Conservation (phyloP, 2,797 vertebrate species). For the Muscicapa striata region DNA sequence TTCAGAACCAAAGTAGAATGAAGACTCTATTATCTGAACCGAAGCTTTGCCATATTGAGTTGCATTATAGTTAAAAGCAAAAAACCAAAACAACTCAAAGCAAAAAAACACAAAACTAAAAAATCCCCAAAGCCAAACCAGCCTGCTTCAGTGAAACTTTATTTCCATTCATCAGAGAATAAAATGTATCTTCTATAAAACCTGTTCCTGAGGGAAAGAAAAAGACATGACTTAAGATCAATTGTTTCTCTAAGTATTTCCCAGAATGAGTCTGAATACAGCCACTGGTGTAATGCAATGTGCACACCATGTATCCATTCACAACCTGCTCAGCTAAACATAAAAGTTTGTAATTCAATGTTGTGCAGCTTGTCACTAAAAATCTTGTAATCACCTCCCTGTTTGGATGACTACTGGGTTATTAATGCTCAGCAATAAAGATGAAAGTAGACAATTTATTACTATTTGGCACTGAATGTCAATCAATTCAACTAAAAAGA, state of each 20-base stretch:
- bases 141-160: background rate
- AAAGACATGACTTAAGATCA: background rate
- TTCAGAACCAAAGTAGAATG: background rate
- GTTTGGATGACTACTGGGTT: slow-evolving; percentile 37
- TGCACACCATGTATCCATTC: background rate
- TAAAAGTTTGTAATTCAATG: background rate
- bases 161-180: background rate
- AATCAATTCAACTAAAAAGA: slow-evolving; percentile 38
- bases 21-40: background rate
- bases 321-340: background rate
- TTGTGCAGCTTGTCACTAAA: background rate
- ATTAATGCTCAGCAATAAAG: slow-evolving; percentile 56
- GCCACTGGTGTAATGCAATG: background rate
- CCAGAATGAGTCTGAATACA: background rate
- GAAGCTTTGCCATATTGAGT: background rate
- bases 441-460: slow-evolving; percentile 59
- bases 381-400: background rate
- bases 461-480: slow-evolving; percentile 17
- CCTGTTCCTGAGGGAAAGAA: background rate
- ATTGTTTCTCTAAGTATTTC: background rate
- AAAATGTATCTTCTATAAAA: background rate
- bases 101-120: background rate
- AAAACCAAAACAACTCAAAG: background rate
- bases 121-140: background rate
- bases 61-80: background rate